These are phyloP conservation scores for Stenodema calcarata DNA, from an alignment of 2,888 invertebrate genomes.

Conservation along the genomic window DNA sequence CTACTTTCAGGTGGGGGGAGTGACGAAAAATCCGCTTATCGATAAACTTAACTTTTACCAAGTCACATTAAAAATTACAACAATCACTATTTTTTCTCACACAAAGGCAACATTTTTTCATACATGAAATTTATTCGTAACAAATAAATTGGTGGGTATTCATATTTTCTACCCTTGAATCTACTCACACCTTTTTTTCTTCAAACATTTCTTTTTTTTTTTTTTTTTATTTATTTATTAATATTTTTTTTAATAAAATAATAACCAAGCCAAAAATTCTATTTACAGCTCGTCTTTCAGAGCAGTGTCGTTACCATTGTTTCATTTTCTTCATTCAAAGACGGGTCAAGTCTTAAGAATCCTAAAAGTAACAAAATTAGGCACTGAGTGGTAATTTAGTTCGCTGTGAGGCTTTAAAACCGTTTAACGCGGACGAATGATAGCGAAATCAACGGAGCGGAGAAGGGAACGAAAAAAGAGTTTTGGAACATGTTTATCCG, in stretches of 20 bases:
- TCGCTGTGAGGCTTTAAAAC: not conserved
- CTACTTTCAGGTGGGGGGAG: not conserved
- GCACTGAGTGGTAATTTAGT: constrained; percentile 51
- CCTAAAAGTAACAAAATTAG: constrained; percentile 49
- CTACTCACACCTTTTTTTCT: not conserved
- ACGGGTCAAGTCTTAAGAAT: constrained; percentile 20
- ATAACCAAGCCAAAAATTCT: not conserved
- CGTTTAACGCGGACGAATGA: not conserved
- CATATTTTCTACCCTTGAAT: not conserved
- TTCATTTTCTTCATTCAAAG: not conserved
- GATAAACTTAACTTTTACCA: not conserved
- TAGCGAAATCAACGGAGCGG: not conserved
- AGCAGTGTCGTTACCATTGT: not conserved
- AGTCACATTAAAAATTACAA: not conserved
- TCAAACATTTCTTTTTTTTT: not conserved
- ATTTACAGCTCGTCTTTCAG: constrained; percentile 12
- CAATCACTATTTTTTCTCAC: not conserved
- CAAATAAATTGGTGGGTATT: not conserved
- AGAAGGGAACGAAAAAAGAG: not conserved
- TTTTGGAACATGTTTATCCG: too few species aligned
- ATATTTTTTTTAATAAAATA: not conserved
- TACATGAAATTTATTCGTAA: not conserved
- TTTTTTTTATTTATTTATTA: not conserved
- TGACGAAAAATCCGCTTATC: not conserved
- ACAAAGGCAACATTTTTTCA: not conserved